Evolutionary conservation across 2,797 vertebrate species (phyloP).

Genomic region (Australoheros facetus): DNA sequence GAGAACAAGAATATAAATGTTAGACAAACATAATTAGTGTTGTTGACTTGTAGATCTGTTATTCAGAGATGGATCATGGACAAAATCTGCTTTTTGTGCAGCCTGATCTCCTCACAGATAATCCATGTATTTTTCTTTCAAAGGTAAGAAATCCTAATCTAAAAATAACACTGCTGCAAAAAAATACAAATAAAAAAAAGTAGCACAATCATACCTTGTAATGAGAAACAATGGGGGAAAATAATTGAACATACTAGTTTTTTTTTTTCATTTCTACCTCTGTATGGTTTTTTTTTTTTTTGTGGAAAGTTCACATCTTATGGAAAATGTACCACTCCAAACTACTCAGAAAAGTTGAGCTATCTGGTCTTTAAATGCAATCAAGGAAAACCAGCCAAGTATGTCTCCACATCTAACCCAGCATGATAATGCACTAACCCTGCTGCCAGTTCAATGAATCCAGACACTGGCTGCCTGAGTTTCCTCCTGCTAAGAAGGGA

Average conservation of each 20-base stretch:
- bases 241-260: not conserved
- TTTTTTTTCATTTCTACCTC: not conserved
- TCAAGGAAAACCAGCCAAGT: slow-evolving; percentile 72
- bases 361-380: slow-evolving; percentile 70
- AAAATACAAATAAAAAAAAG: slow-evolving; percentile 1
- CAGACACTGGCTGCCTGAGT: slow-evolving; percentile 75
- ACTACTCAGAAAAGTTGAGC: slow-evolving; percentile 64
- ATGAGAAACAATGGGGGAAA: not conserved
- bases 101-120: slow-evolving; percentile 65
- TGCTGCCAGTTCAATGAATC: slow-evolving; percentile 79
- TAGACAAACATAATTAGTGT: slow-evolving; percentile 48
- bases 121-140: slow-evolving; percentile 64
- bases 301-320: slow-evolving; percentile 15
- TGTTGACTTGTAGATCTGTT: slow-evolving; percentile 64
- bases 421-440: slow-evolving; percentile 77
- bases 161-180: slow-evolving; percentile 38
- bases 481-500: slow-evolving; percentile 77
- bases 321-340: slow-evolving; percentile 46
- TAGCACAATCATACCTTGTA: slow-evolving; percentile 6
- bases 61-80: slow-evolving; percentile 71
- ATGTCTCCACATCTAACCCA: slow-evolving; percentile 75
- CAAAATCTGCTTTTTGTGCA: slow-evolving; percentile 65
- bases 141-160: slow-evolving; percentile 64
- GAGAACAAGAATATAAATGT: slow-evolving; percentile 23
- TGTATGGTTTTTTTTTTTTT: not conserved